Evolutionary conservation across 1,140 invertebrate species (phyloP).

Genomic region (Drosophila pachea): DNA sequence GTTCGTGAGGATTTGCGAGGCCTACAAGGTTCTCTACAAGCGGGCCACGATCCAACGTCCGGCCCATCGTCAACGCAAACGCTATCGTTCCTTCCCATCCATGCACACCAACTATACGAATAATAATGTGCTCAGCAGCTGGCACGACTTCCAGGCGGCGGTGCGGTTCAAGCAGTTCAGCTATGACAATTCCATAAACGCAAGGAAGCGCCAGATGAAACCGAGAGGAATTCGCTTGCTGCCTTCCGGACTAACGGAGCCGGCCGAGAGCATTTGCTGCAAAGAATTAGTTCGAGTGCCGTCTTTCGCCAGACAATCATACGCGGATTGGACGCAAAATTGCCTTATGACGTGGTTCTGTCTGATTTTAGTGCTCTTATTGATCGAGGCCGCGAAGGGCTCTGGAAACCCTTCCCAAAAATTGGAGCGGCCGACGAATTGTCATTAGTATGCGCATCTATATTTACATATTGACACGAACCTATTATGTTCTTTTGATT

Average conservation of each 20-base stretch:
- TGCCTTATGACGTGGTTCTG: too few species aligned
- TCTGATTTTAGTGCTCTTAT: too few species aligned
- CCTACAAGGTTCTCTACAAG: constrained; percentile 46
- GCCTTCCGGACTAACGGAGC: not conserved
- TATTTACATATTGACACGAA: too few species aligned
- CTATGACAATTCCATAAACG: not conserved
- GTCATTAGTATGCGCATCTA: too few species aligned
- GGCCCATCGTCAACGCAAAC: constrained; percentile 12
- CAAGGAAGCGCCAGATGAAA: not conserved
- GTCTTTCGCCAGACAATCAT: not conserved
- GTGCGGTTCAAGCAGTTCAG: constrained; percentile 48
- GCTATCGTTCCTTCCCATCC: not conserved
- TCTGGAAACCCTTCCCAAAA: too few species aligned
- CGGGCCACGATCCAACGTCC: constrained; percentile 21
- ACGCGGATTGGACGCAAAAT: constrained; percentile 3
- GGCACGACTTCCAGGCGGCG: constrained; percentile 40
- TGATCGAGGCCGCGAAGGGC: too few species aligned
- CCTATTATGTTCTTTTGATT: too few species aligned
- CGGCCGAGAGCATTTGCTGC: too few species aligned
- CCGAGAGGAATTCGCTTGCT: not conserved
- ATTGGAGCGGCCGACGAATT: too few species aligned
- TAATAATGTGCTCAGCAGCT: constrained; percentile 27
- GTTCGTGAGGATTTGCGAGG: constrained; percentile 55
- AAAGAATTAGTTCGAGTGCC: not conserved
- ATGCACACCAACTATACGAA: constrained; percentile 7